These are phyloP conservation scores for Sarotherodon lohbergeri DNA, from an alignment of 2,113 vertebrate species.

Conservation along the genomic window DNA sequence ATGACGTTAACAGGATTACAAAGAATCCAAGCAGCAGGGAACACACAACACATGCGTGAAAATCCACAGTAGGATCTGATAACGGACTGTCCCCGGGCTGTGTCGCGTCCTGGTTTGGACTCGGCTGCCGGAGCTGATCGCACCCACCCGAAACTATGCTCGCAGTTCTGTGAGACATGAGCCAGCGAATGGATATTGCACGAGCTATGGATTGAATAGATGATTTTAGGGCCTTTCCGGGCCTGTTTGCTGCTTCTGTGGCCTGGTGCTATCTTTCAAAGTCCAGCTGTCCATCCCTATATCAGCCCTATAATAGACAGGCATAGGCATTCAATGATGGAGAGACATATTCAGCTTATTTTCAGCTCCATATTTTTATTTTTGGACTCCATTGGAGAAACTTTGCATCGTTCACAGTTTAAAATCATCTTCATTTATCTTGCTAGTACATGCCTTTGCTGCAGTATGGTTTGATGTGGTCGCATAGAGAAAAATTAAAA, in stretches of 20 bases:
- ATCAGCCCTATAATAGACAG: not conserved
- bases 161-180: not conserved
- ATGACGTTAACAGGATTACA: not conserved
- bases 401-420: not conserved
- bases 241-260: not conserved
- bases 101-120: not conserved
- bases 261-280: not conserved
- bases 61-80: not conserved
- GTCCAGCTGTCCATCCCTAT: not conserved
- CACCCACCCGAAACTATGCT: not conserved
- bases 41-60: not conserved
- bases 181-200: not conserved
- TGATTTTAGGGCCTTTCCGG: not conserved
- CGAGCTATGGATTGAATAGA: rapidly evolving
- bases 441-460: not conserved
- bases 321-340: not conserved
- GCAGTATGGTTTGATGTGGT: not conserved
- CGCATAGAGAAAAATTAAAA: not conserved
- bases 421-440: not conserved
- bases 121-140: rapidly evolving
- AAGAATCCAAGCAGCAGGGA: not conserved
- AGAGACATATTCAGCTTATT: not conserved
- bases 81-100: not conserved
- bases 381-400: not conserved
- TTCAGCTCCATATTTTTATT: not conserved